These are phyloP conservation scores for Dorcus hopei DNA, from an alignment of 2,888 invertebrate species.

Conservation along the genomic window DNA sequence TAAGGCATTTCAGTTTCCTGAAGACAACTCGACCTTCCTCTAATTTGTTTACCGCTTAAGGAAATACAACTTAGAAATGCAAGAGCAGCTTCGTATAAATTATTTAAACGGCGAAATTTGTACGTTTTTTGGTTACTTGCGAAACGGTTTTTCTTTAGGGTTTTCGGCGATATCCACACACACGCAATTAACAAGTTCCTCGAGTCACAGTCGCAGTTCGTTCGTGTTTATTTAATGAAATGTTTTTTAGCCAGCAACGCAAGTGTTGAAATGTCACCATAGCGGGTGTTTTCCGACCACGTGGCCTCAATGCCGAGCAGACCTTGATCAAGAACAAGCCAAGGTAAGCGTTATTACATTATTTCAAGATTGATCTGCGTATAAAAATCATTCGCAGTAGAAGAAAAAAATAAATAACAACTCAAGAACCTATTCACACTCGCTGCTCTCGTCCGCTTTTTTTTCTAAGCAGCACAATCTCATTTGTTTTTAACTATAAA, in stretches of 20 bases:
- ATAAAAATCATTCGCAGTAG: slow-evolving; percentile 9
- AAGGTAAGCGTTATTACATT: slow-evolving; percentile 27
- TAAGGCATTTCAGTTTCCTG: too few relatives aligned
- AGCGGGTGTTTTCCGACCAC: slow-evolving; percentile 26
- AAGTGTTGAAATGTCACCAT: slow-evolving; percentile 23
- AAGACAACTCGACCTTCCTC: too few relatives aligned
- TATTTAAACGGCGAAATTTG: too few relatives aligned
- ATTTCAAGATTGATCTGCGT: slow-evolving; percentile 27
- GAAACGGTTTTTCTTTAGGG: too few relatives aligned
- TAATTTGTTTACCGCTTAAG: too few relatives aligned
- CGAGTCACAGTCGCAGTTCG: too few relatives aligned
- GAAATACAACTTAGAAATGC: too few relatives aligned
- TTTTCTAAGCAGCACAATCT: neutral
- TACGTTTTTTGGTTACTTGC: too few relatives aligned
- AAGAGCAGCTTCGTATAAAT: too few relatives aligned
- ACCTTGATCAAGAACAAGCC: slow-evolving; percentile 34
- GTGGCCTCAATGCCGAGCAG: slow-evolving; percentile 29
- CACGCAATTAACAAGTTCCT: too few relatives aligned
- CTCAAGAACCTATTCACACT: neutral
- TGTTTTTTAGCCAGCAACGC: neutral
- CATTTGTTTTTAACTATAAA: slow-evolving; percentile 18
- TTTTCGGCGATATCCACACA: too few relatives aligned
- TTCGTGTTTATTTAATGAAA: too few relatives aligned
- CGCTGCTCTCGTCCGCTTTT: neutral
- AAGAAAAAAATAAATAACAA: slow-evolving; percentile 1